phyloP scores from a whole-genome alignment of 2,113 vertebrate genomes.

The Oncorhynchus gorbuscha region DNA sequence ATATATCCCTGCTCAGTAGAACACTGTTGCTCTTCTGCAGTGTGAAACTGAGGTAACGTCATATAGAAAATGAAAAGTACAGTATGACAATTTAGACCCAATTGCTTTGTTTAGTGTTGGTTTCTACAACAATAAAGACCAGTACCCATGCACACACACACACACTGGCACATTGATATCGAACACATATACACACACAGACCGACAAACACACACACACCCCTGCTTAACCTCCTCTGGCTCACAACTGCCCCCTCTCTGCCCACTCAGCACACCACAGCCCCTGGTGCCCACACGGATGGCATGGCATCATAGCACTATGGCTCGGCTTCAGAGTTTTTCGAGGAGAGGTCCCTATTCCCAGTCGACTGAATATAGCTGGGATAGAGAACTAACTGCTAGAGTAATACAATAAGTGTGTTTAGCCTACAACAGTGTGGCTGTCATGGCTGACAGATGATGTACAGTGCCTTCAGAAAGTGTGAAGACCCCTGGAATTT shows the following conservation, averaged over 20 bases:
- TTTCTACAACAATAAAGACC: not conserved
- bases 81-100: not conserved
- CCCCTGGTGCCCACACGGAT: conserved; percentile 25
- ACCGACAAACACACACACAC: not conserved
- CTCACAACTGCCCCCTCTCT: conserved; percentile 5
- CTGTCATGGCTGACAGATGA: conserved; percentile 60
- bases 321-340: conserved; percentile 27
- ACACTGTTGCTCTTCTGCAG: not conserved
- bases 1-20: not conserved
- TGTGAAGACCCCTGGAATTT: too few relatives aligned
- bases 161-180: not conserved
- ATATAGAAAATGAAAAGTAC: not conserved
- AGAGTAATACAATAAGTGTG: conserved; percentile 59
- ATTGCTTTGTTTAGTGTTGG: not conserved
- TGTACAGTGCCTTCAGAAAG: not conserved
- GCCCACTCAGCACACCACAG: not conserved
- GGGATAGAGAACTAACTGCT: conserved; percentile 41
- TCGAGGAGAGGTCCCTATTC: conserved; percentile 58
- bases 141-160: not conserved
- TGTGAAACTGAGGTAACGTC: not conserved
- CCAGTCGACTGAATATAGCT: conserved; percentile 50
- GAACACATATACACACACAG: not conserved
- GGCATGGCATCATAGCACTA: conserved; percentile 22
- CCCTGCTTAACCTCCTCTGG: not conserved
- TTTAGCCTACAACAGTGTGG: conserved; percentile 65